Base-by-base conservation (phyloP, 2,797 vertebrate species). In the Tapirus indicus region DNA sequence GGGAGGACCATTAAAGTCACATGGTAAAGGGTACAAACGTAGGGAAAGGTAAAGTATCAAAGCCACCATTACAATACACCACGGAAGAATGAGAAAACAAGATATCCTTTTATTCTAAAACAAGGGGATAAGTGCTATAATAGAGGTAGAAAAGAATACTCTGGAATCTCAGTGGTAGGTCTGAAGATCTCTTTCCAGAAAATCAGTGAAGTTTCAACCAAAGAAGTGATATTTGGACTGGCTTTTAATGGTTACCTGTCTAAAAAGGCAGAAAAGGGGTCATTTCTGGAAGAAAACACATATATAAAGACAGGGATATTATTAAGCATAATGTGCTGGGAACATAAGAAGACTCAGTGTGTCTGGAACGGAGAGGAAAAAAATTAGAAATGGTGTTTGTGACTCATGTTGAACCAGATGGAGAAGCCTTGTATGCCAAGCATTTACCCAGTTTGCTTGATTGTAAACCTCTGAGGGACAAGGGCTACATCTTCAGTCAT, bases 151-250 rank as follows among this genome's bases (percentile, higher is more conserved):
- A 86, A 89, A 82, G 18, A 88, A 49, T 32, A 68, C 12, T n/a
- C 1, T 71, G 44, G 41, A 38, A 69, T 20, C 20, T 78, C 54
- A 41, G 0, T 41, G 27, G 25, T 20, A 85, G 23, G 7, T 79
- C 32, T 85, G 14, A 85, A 21, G 56, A 80, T 27, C 7, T 88
- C 23, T 54, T 93, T 72, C 54, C 69, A 90, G 47, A 90, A 97
- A 96, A 64, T 16, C 32, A 96, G 83, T 23, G 85, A 75, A 78
- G 21, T 71, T 85, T 85, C 60, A 52, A 60, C 11, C 38, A 32
- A 78, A 58, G 23, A 86, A 83, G 6, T 82, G 23, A 32, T 23
- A 66, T 23, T 56, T 35, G 29, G 78, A 54, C 11, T 49, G n/a
- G 58, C n/a, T 72, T 71, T 75, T 82, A 44, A 82, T 56, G 5